Base-by-base conservation (phyloP, 2,888 invertebrate species). In the Gortyna flavago region DNA sequence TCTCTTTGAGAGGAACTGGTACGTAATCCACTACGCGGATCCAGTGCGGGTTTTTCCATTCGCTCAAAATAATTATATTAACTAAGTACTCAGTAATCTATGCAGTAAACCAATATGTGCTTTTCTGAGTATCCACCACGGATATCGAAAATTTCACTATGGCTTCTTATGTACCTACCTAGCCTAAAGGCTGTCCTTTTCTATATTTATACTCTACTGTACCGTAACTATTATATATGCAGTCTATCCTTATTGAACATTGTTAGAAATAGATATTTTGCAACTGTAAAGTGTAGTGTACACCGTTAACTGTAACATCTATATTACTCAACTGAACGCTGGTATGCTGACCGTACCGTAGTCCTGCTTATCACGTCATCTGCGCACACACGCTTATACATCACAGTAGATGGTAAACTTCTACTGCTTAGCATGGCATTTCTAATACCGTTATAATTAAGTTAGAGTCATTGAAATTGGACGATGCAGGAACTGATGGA, bases 301-400 rank as follows among this genome's bases (percentile, higher is more conserved):
- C 16, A 61, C 73, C 79, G 83, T 79, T 69, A 83, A 44, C 48
- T 59, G 16, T 29, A 51, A 48, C 54, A 72, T 71, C 48, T 65
- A 84, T 69, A 70, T 80, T 65, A 70, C 68, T 72, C 54, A 64
- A 62, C 29, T 35, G 35, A 57, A 38, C 18, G 5, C 69, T 59
- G 76, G 80, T 61, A 68, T 80, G 71, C 67, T 57, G 80, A 59
- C 65, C 44, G 57, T 80, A 76, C 70, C 70, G 65, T 38, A 59
- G 72, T 32, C 32, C 29, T 18, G 61, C 66, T 83, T 83, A 83
- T 83, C 83, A 61, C 41, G 62, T 66, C 81, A 83, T 83, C 85
- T 80, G 83, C 69, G 75, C 61, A 84, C 51, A 72, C 72, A 81
- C 85, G 61, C 67, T 41, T 54, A 64, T 77, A 65, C 62, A 74